Evolutionary conservation across 2,888 invertebrate species (phyloP).

Genomic region (Belgica antarctica): DNA sequence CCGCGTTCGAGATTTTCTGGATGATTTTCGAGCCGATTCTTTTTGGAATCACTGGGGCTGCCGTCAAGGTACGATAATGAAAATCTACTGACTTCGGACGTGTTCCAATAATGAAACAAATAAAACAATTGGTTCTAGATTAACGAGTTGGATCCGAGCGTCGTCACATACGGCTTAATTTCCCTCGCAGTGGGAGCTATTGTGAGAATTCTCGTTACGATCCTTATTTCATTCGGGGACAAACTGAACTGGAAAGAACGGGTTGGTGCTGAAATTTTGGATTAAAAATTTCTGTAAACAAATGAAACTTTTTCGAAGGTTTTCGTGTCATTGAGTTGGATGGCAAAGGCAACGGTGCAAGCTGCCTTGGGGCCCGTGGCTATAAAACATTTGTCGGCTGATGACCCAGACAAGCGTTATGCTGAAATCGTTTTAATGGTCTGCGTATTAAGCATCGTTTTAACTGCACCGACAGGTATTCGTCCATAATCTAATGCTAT

Average conservation of each 20-base stretch:
- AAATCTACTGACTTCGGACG: not conserved
- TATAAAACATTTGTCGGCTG: constrained; percentile 62
- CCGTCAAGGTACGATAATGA: constrained; percentile 64
- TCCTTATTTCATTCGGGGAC: constrained; percentile 70
- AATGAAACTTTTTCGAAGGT: constrained; percentile 1
- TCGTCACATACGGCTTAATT: constrained; percentile 69
- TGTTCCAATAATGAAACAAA: too few relatives aligned
- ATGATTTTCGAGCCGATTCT: constrained; percentile 93
- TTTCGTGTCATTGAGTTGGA: constrained; percentile 87
- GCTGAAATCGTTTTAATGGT: constrained; percentile 72
- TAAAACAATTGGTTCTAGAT: constrained; percentile 57
- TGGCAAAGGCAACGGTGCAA: constrained; percentile 98
- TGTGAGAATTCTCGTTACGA: constrained; percentile 66
- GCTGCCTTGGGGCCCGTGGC: constrained; percentile 80
- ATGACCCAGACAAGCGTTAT: constrained; percentile 56
- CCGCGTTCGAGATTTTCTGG: constrained; percentile 90
- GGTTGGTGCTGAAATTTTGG: constrained; percentile 28
- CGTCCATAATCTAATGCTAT: too few relatives aligned
- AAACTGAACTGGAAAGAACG: constrained; percentile 85
- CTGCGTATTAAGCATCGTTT: constrained; percentile 75
- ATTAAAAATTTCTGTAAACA: not conserved
- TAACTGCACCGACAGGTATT: constrained; percentile 81
- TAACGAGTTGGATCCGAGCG: constrained; percentile 65
- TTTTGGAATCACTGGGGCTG: constrained; percentile 89
- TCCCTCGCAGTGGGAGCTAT: constrained; percentile 67